A percentile compares a stretch with the other conserved stretches of the same genome.
phyloP scores from a whole-genome alignment of 1,140 invertebrate genomes.

The Drosophila kikkawai region DNA sequence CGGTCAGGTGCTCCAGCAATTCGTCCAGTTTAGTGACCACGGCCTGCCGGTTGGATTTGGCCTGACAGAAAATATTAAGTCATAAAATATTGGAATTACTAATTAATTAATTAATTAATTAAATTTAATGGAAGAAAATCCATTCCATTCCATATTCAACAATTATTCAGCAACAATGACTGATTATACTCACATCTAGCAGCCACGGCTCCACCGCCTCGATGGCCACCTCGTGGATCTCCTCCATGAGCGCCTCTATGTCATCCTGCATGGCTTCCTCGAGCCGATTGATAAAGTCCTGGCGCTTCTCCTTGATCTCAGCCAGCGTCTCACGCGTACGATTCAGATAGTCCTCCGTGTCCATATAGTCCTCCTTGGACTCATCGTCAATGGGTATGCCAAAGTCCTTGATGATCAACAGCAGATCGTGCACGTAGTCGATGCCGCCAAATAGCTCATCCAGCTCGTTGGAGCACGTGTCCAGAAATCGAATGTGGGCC shows the following conservation, averaged over 20 bases:
- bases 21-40: conserved; percentile 88
- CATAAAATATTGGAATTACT: too few species aligned
- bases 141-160: neutral
- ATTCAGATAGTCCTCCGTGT: conserved; percentile 85
- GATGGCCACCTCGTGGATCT: conserved; percentile 86
- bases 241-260: conserved; percentile 85
- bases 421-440: conserved; percentile 90
- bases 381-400: conserved; percentile 88
- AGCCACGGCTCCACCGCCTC: conserved; percentile 74
- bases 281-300: conserved; percentile 86
- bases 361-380: conserved; percentile 88
- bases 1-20: conserved; percentile 87
- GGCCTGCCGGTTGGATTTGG: conserved; percentile 87
- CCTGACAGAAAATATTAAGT: conserved; percentile 4
- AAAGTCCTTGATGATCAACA: conserved; percentile 90
- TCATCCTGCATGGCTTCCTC: conserved; percentile 87
- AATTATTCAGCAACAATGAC: neutral
- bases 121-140: too few species aligned
- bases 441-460: conserved; percentile 88
- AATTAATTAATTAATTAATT: too few species aligned
- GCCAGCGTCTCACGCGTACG: conserved; percentile 85
- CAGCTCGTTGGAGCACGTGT: conserved; percentile 87
- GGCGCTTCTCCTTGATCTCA: conserved; percentile 84
- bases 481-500: conserved; percentile 89
- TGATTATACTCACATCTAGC: conserved; percentile 55